Conservation (phyloP, 2,888 invertebrate genomes). For the Idaea dimidiata region DNA sequence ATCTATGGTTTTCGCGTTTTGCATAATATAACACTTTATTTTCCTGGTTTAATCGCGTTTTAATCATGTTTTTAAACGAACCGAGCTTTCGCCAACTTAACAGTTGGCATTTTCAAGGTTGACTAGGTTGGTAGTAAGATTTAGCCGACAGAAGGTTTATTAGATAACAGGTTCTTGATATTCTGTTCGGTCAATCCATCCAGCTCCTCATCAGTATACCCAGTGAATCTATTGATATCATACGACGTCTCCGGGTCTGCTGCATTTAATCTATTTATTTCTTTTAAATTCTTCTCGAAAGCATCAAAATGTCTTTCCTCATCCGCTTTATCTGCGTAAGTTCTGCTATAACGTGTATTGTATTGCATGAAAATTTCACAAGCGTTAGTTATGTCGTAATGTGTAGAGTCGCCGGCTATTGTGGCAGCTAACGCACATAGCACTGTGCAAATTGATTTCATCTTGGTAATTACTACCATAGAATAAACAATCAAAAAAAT, state of each 20-base stretch:
- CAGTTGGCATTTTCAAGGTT: no score
- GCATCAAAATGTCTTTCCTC: conserved; percentile 32
- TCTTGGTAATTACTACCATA: no score
- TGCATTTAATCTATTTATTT: conserved; percentile 11
- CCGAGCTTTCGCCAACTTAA: no score
- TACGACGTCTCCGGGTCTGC: not conserved
- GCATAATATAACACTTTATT: no score
- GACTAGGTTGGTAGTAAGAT: no score
- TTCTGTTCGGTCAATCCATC: not conserved
- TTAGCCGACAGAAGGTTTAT: no score
- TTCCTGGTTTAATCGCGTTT: no score
- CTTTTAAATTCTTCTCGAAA: conserved; percentile 23
- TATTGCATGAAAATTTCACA: conserved; percentile 36
- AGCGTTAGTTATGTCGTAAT: conserved; percentile 33
- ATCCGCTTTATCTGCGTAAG: conserved; percentile 36
- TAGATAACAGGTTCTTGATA: no score
- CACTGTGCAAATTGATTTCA: no score
- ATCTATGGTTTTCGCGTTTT: no score
- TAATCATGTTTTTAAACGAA: no score
- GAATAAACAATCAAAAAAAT: no score
- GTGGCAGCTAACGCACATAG: conserved; percentile 9
- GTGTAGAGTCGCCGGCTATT: conserved; percentile 9
- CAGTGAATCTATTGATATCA: conserved; percentile 15
- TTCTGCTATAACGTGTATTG: conserved; percentile 30
- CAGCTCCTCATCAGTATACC: conserved; percentile 13